A percentile compares a stretch with the other conserved stretches of the same genome.
Conservation (phyloP, 1,140 invertebrate genomes). For the Argopecten irradians region DNA sequence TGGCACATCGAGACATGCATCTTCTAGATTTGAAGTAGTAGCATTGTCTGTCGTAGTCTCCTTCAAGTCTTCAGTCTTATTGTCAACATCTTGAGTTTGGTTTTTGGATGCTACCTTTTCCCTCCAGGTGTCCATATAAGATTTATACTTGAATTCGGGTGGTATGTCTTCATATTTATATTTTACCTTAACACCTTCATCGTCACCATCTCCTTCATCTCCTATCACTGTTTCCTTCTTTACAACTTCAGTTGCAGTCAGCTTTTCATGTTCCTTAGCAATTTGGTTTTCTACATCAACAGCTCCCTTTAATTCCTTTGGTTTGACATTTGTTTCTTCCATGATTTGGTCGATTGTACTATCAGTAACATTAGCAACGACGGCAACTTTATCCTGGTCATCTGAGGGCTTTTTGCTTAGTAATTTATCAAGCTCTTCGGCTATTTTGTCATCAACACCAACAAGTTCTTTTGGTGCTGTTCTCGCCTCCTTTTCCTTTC, state of each 20-base stretch:
- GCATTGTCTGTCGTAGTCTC: neutral
- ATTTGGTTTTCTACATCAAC: slow-evolving; percentile 2
- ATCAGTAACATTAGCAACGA: too few relatives aligned
- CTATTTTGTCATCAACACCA: neutral
- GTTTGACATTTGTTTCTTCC: neutral
- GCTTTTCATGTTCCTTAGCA: neutral
- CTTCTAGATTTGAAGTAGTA: neutral
- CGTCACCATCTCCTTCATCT: neutral
- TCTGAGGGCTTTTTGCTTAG: neutral
- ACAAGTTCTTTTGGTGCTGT: neutral
- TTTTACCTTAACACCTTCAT: neutral
- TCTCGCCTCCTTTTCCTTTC: neutral
- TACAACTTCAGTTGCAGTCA: neutral
- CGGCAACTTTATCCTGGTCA: neutral
- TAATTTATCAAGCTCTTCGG: neutral
- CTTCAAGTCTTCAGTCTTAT: neutral
- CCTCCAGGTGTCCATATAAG: neutral
- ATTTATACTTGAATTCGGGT: neutral
- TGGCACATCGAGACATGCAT: neutral
- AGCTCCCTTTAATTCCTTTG: neutral
- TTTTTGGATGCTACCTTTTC: neutral
- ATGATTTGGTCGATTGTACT: too few relatives aligned
- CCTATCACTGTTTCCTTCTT: neutral
- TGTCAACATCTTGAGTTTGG: neutral
- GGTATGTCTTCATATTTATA: neutral